Percentiles rank a stretch among this genome's conserved stretches.
These are phyloP conservation scores for Remorina albescens DNA, from an alignment of 2,797 vertebrate species.

Conservation along the genomic window DNA sequence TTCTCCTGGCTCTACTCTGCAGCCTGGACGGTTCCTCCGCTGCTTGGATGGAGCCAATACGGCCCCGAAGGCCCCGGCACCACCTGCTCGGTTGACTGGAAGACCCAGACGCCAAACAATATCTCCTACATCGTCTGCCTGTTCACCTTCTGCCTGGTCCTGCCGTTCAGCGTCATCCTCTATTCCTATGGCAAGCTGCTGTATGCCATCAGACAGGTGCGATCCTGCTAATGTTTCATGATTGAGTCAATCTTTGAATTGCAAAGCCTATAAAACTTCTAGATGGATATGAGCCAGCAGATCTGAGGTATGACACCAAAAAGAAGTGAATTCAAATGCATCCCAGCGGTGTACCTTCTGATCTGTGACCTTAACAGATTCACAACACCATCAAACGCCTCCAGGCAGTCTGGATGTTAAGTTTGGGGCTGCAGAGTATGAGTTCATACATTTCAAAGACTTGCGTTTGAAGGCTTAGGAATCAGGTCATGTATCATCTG, in stretches of 20 bases:
- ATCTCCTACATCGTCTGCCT: slow-evolving; percentile 87
- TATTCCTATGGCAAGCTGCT: slow-evolving; percentile 87
- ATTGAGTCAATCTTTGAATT: not conserved
- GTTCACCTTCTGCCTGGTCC: slow-evolving; percentile 86
- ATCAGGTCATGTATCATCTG: not conserved
- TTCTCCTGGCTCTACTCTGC: slow-evolving; percentile 88
- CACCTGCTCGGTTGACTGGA: slow-evolving; percentile 88
- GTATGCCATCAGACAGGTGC: slow-evolving; percentile 84
- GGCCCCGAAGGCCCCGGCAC: slow-evolving; percentile 88
- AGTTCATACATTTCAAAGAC: slow-evolving; percentile 42
- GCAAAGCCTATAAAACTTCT: not conserved
- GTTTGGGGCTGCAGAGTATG: not conserved
- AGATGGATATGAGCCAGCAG: slow-evolving; percentile 3
- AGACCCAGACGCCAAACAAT: slow-evolving; percentile 82
- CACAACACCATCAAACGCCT: slow-evolving; percentile 16
- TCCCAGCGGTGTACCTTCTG: not conserved
- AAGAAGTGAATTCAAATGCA: slow-evolving; percentile 4
- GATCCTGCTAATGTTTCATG: not conserved
- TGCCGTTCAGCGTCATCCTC: slow-evolving; percentile 86
- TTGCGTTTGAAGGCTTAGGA: slow-evolving; percentile 18
- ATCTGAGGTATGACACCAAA: slow-evolving; percentile 9
- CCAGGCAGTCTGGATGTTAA: not conserved
- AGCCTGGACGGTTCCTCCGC: slow-evolving; percentile 83
- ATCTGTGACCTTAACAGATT: slow-evolving; percentile 19
- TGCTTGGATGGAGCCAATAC: slow-evolving; percentile 89